Percentiles rank a stretch among this genome's conserved stretches.
Conservation (phyloP, 2,797 vertebrate species). For the Trachops cirrhosus region DNA sequence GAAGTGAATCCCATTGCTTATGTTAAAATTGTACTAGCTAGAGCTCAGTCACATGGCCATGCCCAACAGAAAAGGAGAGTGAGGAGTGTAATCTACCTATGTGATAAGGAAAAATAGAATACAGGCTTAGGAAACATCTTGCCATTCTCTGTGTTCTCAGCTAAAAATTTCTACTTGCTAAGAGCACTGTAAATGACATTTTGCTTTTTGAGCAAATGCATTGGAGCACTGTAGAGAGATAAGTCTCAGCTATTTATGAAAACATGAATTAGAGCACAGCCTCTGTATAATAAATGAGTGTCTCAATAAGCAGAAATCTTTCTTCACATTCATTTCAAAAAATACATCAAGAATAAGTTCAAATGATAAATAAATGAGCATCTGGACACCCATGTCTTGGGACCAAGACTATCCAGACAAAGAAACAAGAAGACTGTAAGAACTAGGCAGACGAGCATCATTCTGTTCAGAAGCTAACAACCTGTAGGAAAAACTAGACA, state of each 20-base stretch:
- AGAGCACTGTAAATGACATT: not conserved
- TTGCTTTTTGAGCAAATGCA: not conserved
- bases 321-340: not conserved
- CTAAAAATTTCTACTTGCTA: not conserved
- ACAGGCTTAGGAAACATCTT: not conserved
- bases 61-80: not conserved
- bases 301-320: not conserved
- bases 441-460: not conserved
- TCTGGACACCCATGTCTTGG: not conserved
- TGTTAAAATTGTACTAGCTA: not conserved
- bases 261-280: not conserved
- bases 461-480: not conserved
- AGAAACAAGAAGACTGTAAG: not conserved
- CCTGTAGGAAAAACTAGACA: not conserved
- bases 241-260: not conserved
- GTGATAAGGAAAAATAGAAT: not conserved
- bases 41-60: not conserved
- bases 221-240: not conserved
- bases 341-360: not conserved
- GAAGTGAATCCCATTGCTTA: not conserved
- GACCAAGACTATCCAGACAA: not conserved
- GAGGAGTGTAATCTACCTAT: fast-evolving
- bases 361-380: not conserved
- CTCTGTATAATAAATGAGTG: not conserved
- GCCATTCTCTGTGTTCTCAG: not conserved